These are phyloP conservation scores for Catostomus latipinnis DNA, from an alignment of 2,797 vertebrate species.

Conservation along the genomic window DNA sequence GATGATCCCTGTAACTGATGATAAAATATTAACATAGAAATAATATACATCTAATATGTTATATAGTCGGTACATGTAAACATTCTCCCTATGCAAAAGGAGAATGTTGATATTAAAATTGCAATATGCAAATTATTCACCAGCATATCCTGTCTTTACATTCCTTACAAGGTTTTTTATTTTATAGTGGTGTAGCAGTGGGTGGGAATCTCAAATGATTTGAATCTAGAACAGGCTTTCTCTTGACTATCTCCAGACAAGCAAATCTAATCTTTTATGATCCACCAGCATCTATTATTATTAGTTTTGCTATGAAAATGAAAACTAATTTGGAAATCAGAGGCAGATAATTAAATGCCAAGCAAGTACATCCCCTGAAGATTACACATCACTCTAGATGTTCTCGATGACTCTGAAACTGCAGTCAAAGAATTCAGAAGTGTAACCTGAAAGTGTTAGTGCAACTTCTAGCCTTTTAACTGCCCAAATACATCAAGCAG, in stretches of 20 bases:
- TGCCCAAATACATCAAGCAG: not conserved
- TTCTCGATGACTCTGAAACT: conserved; percentile 43
- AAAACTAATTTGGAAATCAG: conserved; percentile 73
- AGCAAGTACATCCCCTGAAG: conserved; percentile 40
- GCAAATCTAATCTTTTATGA: conserved; percentile 70
- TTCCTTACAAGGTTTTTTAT: conserved; percentile 22
- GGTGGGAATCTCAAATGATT: conserved; percentile 38
- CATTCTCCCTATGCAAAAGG: not conserved
- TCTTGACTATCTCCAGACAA: conserved; percentile 51
- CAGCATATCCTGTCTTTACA: conserved; percentile 36
- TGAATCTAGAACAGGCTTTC: conserved; percentile 50
- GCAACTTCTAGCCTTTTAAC: conserved; percentile 47
- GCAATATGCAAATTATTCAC: not conserved
- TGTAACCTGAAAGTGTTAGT: conserved; percentile 36
- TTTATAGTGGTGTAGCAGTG: conserved; percentile 31
- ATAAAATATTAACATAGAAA: not conserved
- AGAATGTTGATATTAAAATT: not conserved
- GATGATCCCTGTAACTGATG: not conserved
- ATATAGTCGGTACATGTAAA: not conserved
- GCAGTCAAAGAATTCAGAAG: conserved; percentile 44
- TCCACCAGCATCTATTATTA: conserved; percentile 74
- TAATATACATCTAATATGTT: not conserved
- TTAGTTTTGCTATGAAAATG: conserved; percentile 70
- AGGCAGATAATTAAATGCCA: conserved; percentile 58
- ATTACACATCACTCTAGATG: conserved; percentile 39